Percentiles rank a stretch among this genome's conserved stretches.
Evolutionary conservation across 1,140 invertebrate species (phyloP).

Genomic region (Zaprionus davidi): DNA sequence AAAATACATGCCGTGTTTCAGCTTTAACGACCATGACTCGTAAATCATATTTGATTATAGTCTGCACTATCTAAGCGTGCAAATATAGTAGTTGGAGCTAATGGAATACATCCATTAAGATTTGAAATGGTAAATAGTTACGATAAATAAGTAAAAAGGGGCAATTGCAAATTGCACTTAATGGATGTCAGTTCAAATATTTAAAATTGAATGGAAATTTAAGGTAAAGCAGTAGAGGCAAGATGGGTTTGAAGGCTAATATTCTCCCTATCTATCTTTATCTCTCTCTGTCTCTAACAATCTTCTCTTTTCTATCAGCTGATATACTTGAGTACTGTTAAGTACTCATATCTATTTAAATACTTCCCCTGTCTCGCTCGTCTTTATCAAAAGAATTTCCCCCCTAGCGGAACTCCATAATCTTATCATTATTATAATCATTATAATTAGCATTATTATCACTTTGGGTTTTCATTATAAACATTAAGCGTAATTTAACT

Average conservation of each 20-base stretch:
- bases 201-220: not conserved
- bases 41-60: conserved; percentile 10
- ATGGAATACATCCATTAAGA: not conserved
- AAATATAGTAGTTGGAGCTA: not conserved
- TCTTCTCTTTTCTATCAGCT: not conserved
- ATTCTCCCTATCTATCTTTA: not conserved
- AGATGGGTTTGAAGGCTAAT: not conserved
- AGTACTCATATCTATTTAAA: not conserved
- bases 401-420: not conserved
- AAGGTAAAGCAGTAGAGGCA: not conserved
- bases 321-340: too few species aligned
- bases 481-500: not conserved
- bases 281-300: not conserved
- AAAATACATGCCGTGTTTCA: not conserved
- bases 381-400: not conserved
- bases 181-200: not conserved
- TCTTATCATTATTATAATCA: conserved; percentile 8
- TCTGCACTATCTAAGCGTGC: conserved; percentile 5
- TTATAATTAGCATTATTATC: conserved; percentile 4
- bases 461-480: conserved; percentile 1
- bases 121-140: not conserved
- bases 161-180: not conserved
- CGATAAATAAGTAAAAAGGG: too few species aligned
- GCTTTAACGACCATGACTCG: not conserved
- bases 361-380: not conserved